Percentiles rank a stretch among this genome's conserved stretches.
Conservation (phyloP, 2,113 vertebrate species). For the Collichthys lucidus region DNA sequence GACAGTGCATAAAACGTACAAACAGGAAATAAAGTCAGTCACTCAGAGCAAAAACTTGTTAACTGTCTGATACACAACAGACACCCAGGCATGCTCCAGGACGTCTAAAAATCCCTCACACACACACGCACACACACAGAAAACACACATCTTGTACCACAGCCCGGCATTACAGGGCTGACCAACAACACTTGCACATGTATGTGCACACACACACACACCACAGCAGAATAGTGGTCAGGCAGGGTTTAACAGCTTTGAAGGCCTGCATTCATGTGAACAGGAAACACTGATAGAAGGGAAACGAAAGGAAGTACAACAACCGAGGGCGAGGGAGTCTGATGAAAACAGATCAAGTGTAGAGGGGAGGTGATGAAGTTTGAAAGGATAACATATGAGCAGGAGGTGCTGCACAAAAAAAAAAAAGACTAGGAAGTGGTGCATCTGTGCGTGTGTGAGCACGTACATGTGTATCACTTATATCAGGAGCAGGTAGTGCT, state of each 20-base stretch:
- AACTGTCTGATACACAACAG: slow-evolving; percentile 72
- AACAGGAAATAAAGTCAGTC: slow-evolving; percentile 83
- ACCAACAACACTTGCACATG: slow-evolving; percentile 43
- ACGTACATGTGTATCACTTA: slow-evolving; percentile 83
- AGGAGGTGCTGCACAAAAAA: slow-evolving; percentile 49
- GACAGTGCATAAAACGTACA: slow-evolving; percentile 86
- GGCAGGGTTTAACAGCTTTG: slow-evolving; percentile 22
- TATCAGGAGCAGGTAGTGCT: slow-evolving; percentile 76
- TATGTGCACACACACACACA: slow-evolving; percentile 32
- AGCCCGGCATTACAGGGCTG: slow-evolving; percentile 41
- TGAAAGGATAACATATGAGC: slow-evolving; percentile 28
- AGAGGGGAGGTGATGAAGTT: neutral
- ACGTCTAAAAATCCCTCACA: slow-evolving; percentile 56
- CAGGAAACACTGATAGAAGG: slow-evolving; percentile 4
- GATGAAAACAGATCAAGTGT: slow-evolving; percentile 19
- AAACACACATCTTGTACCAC: slow-evolving; percentile 41
- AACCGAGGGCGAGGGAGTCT: slow-evolving; percentile 14
- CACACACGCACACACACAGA: slow-evolving; percentile 42
- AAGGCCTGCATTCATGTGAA: slow-evolving; percentile 29
- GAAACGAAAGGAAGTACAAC: neutral
- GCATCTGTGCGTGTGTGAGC: slow-evolving; percentile 74
- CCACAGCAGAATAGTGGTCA: slow-evolving; percentile 29
- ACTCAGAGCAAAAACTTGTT: slow-evolving; percentile 75
- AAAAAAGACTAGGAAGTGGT: slow-evolving; percentile 5
- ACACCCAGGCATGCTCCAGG: slow-evolving; percentile 71